A percentile compares a stretch with the other conserved stretches of the same genome.
Conservation (phyloP, 2,113 vertebrate species). For the Amia ocellicauda region DNA sequence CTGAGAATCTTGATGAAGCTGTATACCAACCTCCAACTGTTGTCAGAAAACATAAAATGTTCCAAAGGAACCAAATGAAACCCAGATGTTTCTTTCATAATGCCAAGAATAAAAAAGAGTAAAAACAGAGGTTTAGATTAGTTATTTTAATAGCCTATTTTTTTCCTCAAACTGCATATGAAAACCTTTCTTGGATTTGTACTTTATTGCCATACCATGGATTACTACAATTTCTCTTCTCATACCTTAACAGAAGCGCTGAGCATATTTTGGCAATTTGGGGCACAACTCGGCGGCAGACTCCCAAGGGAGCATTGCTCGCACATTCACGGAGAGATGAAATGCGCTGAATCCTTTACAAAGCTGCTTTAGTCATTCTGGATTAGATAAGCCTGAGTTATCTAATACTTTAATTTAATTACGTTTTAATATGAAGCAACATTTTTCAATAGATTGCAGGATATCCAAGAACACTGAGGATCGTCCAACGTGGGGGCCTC, state of each 20-base stretch:
- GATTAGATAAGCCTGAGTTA: background rate
- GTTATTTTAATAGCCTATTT: constrained; percentile 2
- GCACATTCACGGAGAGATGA: background rate
- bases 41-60: constrained; percentile 50
- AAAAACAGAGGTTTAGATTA: constrained; percentile 16
- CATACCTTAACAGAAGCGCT: background rate
- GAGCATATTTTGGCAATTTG: background rate
- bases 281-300: background rate
- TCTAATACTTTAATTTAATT: constrained; percentile 7
- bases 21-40: constrained; percentile 52
- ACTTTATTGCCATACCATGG: constrained; percentile 1
- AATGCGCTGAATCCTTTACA: background rate
- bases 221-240: background rate
- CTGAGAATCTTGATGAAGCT: constrained; percentile 48
- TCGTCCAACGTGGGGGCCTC: too few relatives aligned
- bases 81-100: constrained; percentile 51
- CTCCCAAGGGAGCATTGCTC: background rate
- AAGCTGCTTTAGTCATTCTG: background rate
- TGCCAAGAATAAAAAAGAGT: constrained; percentile 24
- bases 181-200: constrained; percentile 2
- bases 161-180: constrained; percentile 8
- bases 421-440: background rate
- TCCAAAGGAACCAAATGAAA: constrained; percentile 56
- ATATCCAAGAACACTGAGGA: background rate
- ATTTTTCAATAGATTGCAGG: constrained; percentile 10